Conservation (phyloP, 2,797 vertebrate species). For the Denticeps clupeoides region DNA sequence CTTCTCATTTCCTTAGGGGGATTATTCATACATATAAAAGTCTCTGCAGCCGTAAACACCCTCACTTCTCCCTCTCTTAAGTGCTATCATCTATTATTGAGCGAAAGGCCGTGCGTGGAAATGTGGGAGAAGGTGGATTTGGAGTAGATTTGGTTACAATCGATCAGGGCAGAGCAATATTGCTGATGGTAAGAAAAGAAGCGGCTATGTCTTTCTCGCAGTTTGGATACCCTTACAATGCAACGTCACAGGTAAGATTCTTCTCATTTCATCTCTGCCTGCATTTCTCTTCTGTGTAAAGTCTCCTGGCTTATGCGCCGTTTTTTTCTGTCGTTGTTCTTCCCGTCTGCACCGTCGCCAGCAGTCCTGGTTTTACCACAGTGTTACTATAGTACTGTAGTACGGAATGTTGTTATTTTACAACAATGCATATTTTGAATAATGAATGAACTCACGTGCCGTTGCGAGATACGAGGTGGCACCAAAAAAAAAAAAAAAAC, state of each 20-base stretch:
- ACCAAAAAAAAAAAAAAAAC: too few species aligned
- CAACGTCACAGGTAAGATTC: conserved; percentile 87
- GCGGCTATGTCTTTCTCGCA: conserved; percentile 94
- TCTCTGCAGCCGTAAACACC: conserved; percentile 64
- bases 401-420: conserved; percentile 21
- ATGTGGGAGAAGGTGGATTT: conserved; percentile 75
- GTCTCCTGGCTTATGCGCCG: too few species aligned
- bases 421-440: conserved; percentile 45
- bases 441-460: conserved; percentile 73
- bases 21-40: conserved; percentile 74
- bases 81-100: conserved; percentile 85
- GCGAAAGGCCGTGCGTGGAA: conserved; percentile 75
- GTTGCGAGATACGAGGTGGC: conserved; percentile 54
- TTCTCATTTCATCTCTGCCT: conserved; percentile 12
- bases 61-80: conserved; percentile 68
- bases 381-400: too few species aligned
- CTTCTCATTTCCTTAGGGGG: conserved; percentile 59
- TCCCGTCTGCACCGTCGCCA: too few species aligned
- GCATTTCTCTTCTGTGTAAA: background rate
- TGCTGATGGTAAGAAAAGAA: conserved; percentile 83
- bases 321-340: too few species aligned
- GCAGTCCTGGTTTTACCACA: too few species aligned
- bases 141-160: conserved; percentile 78
- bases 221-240: conserved; percentile 93
- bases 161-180: conserved; percentile 77